Conservation (phyloP, 2,113 vertebrate genomes). For the cattle (Bos taurus) region ARS-UCD2.0 NC_037329.1:41882001-41882500, state of each 20-base stretch:
- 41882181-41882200: not conserved
- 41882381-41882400: rapidly evolving
- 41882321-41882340: not conserved
- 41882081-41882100: not conserved
- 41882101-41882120: not conserved
- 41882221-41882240: not conserved
- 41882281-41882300: not conserved
- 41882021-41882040: too few species aligned
- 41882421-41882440: not conserved
- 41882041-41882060: too few species aligned
- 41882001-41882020: too few species aligned
- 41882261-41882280: not conserved
- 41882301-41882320: not conserved
- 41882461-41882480: not conserved
- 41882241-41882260: not conserved
- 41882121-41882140: not conserved
- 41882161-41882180: not conserved
- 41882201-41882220: not conserved
- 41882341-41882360: not conserved
- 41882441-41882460: not conserved
- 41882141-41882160: not conserved
- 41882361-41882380: not conserved
- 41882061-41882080: not conserved
- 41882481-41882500: not conserved
- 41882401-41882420: not conserved